Percentiles rank a stretch among this genome's conserved stretches.
Conservation (phyloP, 1,140 invertebrate genomes). For the Drosophila nikananu region DNA sequence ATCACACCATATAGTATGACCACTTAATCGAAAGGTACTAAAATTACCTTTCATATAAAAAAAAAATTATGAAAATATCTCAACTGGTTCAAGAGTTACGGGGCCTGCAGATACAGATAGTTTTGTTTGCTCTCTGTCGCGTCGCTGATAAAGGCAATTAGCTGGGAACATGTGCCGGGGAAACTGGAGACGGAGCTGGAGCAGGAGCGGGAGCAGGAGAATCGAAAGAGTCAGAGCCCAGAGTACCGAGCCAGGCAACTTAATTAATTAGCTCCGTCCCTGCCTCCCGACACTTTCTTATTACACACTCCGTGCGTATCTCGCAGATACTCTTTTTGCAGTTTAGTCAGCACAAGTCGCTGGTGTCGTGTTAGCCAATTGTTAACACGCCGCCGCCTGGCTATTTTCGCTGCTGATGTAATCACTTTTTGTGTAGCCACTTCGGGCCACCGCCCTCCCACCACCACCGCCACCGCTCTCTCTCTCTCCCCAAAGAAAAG, state of each 20-base stretch:
- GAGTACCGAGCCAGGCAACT: slow-evolving; percentile 27
- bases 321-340: slow-evolving; percentile 20
- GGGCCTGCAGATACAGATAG: slow-evolving; percentile 70
- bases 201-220: neutral
- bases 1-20: too few relatives aligned
- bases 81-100: too few relatives aligned
- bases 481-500: neutral
- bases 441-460: neutral
- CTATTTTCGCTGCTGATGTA: slow-evolving; percentile 75
- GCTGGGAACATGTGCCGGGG: slow-evolving; percentile 62
- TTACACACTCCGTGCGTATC: slow-evolving; percentile 7
- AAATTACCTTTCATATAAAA: too few relatives aligned
- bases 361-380: slow-evolving; percentile 41
- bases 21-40: too few relatives aligned
- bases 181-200: slow-evolving; percentile 39
- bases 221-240: slow-evolving; percentile 7
- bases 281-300: neutral
- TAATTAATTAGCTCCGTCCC: slow-evolving; percentile 65
- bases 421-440: slow-evolving; percentile 36
- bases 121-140: slow-evolving; percentile 73
- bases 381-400: slow-evolving; percentile 54
- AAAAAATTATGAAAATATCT: too few relatives aligned
- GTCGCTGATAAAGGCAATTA: slow-evolving; percentile 78
- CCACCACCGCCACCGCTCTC: too few relatives aligned
- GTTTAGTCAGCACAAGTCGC: slow-evolving; percentile 37